These are phyloP conservation scores for Agonopterix arenella DNA, from an alignment of 2,888 invertebrate species.

Conservation along the genomic window DNA sequence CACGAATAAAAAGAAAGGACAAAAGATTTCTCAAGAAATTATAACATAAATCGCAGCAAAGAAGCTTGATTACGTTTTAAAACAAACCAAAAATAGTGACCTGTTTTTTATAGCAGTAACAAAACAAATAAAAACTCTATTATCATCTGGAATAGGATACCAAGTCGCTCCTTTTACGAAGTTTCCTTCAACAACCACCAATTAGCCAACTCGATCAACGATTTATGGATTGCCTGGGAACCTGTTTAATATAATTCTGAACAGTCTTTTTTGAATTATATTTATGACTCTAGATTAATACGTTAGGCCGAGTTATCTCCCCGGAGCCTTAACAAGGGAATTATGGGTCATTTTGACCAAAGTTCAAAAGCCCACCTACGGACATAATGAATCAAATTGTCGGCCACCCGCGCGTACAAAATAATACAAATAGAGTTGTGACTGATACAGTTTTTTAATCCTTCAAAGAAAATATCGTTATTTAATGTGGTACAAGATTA, in stretches of 20 bases:
- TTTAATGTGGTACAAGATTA: conserved; percentile 29
- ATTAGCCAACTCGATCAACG: conserved; percentile 20
- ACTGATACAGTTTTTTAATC: conserved; percentile 46
- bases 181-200: background rate
- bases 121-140: no score
- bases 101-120: no score
- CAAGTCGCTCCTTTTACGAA: no score
- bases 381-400: conserved; percentile 56
- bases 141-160: no score
- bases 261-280: conserved; percentile 31
- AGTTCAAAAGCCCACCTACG: conserved; percentile 63
- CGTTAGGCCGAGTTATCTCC: conserved; percentile 47
- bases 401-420: conserved; percentile 56
- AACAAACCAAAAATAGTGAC: no score
- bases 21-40: no score
- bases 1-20: no score
- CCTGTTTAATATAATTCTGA: conserved; percentile 23
- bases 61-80: no score
- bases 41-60: no score
- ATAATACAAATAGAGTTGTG: conserved; percentile 29
- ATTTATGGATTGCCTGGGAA: conserved; percentile 28
- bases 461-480: conserved; percentile 26
- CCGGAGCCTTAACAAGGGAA: conserved; percentile 59
- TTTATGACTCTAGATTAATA: conserved; percentile 63
- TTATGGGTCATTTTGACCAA: conserved; percentile 63